Evolutionary conservation across 2,888 invertebrate species (phyloP).

Genomic region (Miltochrista miniata): DNA sequence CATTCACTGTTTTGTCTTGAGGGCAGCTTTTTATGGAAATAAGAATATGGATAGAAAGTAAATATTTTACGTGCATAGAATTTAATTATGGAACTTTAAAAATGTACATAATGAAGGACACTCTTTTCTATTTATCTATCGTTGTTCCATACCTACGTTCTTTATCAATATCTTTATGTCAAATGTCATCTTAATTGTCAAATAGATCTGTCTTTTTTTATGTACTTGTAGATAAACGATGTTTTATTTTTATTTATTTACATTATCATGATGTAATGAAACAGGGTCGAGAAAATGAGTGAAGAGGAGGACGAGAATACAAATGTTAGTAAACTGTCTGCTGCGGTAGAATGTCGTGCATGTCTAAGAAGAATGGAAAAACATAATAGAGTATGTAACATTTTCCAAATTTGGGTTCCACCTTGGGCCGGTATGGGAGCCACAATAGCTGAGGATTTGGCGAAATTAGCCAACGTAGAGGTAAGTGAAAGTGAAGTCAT

Average conservation of each 20-base stretch:
- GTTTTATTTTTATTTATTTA: slow-evolving; percentile 15
- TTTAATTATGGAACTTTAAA: too few species aligned
- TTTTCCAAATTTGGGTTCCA: slow-evolving; percentile 59
- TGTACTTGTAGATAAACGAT: too few species aligned
- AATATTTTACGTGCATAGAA: too few species aligned
- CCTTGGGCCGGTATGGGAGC: slow-evolving; percentile 57
- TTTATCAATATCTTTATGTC: slow-evolving; percentile 27
- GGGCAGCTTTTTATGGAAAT: not conserved
- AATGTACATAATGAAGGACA: too few species aligned
- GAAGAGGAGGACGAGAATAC: slow-evolving; percentile 8
- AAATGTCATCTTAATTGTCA: slow-evolving; percentile 35
- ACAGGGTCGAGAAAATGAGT: slow-evolving; percentile 27
- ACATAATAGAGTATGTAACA: slow-evolving; percentile 41
- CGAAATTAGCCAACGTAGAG: slow-evolving; percentile 59
- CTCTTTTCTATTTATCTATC: slow-evolving; percentile 23
- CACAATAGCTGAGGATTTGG: slow-evolving; percentile 63
- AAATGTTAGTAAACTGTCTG: slow-evolving; percentile 3
- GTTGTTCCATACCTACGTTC: slow-evolving; percentile 6
- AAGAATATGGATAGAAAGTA: too few species aligned
- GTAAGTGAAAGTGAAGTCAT: slow-evolving; percentile 33
- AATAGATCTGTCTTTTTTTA: slow-evolving; percentile 16
- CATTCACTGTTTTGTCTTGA: not conserved
- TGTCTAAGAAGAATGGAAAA: slow-evolving; percentile 51
- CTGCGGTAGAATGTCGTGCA: slow-evolving; percentile 55
- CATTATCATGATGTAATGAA: slow-evolving; percentile 12